phyloP scores from a whole-genome alignment of 2,113 vertebrate species.

The Eurypyga helias region DNA sequence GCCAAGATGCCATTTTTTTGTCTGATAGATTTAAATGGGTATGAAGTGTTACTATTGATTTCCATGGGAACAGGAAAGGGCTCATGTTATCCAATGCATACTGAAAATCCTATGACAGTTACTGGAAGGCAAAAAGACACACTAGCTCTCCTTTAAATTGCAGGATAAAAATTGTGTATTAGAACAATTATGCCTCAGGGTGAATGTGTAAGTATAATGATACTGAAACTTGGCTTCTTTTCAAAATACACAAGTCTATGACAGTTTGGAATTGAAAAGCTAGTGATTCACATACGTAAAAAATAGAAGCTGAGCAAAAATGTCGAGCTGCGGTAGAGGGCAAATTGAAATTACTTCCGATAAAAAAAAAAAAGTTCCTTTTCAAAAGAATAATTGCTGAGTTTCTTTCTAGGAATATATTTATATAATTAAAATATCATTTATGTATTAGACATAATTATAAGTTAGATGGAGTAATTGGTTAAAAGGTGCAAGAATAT shows the following conservation, averaged over 20 bases:
- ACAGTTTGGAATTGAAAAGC: slow-evolving; percentile 43
- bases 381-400: background rate
- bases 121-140: slow-evolving; percentile 40
- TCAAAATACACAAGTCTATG: slow-evolving; percentile 42
- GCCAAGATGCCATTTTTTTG: background rate
- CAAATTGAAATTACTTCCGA: slow-evolving; percentile 1
- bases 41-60: slow-evolving; percentile 36
- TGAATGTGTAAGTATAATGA: slow-evolving; percentile 59
- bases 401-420: background rate
- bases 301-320: slow-evolving; percentile 51
- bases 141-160: slow-evolving; percentile 47
- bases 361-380: background rate
- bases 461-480: background rate
- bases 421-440: background rate
- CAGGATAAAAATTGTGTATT: slow-evolving; percentile 55
- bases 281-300: background rate
- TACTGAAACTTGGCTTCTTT: slow-evolving; percentile 57
- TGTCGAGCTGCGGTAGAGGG: slow-evolving; percentile 37
- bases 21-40: background rate
- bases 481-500: background rate
- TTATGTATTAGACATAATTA: slow-evolving; percentile 5
- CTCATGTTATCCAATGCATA: background rate
- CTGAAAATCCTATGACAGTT: slow-evolving; percentile 37
- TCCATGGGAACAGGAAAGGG: slow-evolving; percentile 51
- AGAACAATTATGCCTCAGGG: slow-evolving; percentile 60